A percentile compares a stretch with the other conserved stretches of the same genome.
phyloP scores from a whole-genome alignment of 2,888 invertebrate genomes.

The Polyommatus icarus region DNA sequence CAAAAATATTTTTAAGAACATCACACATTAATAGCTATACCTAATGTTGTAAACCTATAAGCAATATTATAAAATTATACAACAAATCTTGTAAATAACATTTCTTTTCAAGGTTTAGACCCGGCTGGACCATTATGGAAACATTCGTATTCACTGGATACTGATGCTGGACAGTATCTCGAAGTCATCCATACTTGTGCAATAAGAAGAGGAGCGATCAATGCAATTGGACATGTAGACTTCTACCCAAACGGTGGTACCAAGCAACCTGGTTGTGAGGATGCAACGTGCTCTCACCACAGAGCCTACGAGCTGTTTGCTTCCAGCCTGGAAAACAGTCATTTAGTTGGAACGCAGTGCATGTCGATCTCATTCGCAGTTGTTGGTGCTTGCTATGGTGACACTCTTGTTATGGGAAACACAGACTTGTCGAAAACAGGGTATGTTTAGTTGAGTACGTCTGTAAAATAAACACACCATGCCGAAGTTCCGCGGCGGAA shows the following conservation, averaged over 20 bases:
- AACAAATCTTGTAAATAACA: conserved; percentile 46
- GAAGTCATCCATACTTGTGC: neutral
- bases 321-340: neutral
- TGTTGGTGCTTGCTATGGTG: neutral
- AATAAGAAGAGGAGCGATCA: neutral
- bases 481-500: no score
- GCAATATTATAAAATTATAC: neutral
- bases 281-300: neutral
- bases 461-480: no score
- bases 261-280: neutral
- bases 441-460: neutral
- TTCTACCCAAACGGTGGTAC: neutral
- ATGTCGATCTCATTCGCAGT: neutral
- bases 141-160: neutral
- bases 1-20: neutral
- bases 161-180: neutral
- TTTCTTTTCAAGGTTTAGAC: neutral
- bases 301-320: neutral
- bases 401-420: neutral
- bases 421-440: neutral
- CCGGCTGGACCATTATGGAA: neutral
- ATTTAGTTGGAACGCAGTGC: neutral
- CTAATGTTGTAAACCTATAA: neutral
- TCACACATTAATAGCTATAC: neutral
- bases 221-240: neutral